A percentile compares a stretch with the other conserved stretches of the same genome.
phyloP scores from a whole-genome alignment of 2,113 vertebrate genomes.

The Peromyscus maniculatus region DNA sequence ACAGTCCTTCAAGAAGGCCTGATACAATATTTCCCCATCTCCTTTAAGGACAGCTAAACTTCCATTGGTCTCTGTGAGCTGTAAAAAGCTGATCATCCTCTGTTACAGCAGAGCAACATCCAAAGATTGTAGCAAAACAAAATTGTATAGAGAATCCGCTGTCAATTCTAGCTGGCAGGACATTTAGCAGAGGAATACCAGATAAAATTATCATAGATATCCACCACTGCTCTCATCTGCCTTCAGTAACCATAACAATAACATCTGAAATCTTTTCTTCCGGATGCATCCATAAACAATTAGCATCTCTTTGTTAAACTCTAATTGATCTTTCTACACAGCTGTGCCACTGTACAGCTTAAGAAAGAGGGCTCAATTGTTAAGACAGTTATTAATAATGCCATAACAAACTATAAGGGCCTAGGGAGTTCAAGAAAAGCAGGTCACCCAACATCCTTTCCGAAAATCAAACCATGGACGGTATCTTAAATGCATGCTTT shows the following conservation, averaged over 20 bases:
- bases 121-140: slow-evolving; percentile 67
- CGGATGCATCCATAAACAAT: slow-evolving; percentile 85
- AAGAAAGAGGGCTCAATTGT: slow-evolving; percentile 75
- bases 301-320: slow-evolving; percentile 87
- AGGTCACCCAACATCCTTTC: slow-evolving; percentile 22
- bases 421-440: slow-evolving; percentile 61
- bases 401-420: slow-evolving; percentile 57
- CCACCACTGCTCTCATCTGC: slow-evolving; percentile 72
- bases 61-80: neutral
- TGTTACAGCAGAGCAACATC: slow-evolving; percentile 20
- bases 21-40: neutral
- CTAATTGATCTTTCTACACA: slow-evolving; percentile 86
- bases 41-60: slow-evolving; percentile 43
- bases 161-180: slow-evolving; percentile 30
- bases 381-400: slow-evolving; percentile 78
- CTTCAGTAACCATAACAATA: slow-evolving; percentile 82
- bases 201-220: slow-evolving; percentile 67
- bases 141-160: slow-evolving; percentile 33
- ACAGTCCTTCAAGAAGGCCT: neutral
- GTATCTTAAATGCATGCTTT: slow-evolving; percentile 39
- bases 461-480: slow-evolving; percentile 42
- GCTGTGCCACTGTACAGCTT: slow-evolving; percentile 84
- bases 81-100: slow-evolving; percentile 27
- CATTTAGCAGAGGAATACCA: slow-evolving; percentile 47
- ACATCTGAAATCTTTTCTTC: slow-evolving; percentile 85